Evolutionary conservation across 2,797 vertebrate species (phyloP).

Genomic region (Leptoclinus maculatus): DNA sequence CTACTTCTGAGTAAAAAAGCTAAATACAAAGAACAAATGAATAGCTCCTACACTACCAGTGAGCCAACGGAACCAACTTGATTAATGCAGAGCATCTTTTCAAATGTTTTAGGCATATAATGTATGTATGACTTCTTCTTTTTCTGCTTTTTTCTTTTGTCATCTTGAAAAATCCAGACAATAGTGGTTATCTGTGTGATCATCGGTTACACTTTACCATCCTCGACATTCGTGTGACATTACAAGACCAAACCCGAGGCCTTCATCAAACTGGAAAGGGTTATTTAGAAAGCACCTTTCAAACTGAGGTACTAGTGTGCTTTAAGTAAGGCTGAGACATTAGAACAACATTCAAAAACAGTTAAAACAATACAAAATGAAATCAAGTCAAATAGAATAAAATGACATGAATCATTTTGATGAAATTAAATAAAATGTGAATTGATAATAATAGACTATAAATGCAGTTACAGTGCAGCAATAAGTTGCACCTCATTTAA

Average conservation of each 20-base stretch:
- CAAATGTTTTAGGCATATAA: background rate
- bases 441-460: background rate
- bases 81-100: background rate
- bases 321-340: background rate
- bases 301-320: background rate
- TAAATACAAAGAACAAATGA: background rate
- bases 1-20: background rate
- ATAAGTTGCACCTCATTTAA: background rate
- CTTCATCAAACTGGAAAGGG: background rate
- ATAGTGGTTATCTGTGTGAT: background rate
- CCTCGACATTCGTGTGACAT: constrained; percentile 26
- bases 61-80: background rate
- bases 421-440: background rate
- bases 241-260: background rate
- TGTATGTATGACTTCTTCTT: background rate
- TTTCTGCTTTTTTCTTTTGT: background rate
- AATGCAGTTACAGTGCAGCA: background rate
- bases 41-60: background rate
- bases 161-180: background rate
- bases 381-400: background rate
- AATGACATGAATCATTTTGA: background rate
- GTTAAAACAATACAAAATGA: background rate
- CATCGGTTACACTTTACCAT: constrained; percentile 16
- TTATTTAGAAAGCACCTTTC: background rate
- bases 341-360: background rate